A percentile compares a stretch with the other conserved stretches of the same genome.
These are phyloP conservation scores for Sinopyrophorus schimmeli DNA, from an alignment of 2,888 invertebrate genomes.

Conservation along the genomic window DNA sequence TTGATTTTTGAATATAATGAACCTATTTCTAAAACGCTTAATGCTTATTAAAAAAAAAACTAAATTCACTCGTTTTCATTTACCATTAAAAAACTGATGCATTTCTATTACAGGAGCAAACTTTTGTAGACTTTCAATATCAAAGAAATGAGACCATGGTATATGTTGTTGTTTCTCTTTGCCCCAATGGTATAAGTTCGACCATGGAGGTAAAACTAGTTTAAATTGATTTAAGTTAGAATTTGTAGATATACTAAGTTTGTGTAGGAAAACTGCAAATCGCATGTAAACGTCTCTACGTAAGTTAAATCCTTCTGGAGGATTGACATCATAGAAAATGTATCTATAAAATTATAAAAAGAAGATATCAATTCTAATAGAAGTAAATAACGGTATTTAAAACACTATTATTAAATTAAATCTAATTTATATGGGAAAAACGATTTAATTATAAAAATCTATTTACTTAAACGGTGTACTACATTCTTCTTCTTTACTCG, in stretches of 20 bases:
- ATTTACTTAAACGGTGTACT: too few species aligned
- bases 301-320: slow-evolving; percentile 95
- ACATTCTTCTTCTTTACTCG: too few species aligned
- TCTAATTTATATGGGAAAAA: too few species aligned
- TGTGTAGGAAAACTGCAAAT: slow-evolving; percentile 79
- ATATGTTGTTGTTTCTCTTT: slow-evolving; percentile 59
- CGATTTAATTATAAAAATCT: too few species aligned
- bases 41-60: slow-evolving; percentile 30
- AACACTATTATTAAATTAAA: too few species aligned
- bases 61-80: not conserved
- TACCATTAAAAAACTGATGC: slow-evolving; percentile 73
- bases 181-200: slow-evolving; percentile 92
- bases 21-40: slow-evolving; percentile 52
- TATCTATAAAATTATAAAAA: too few species aligned
- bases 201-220: slow-evolving; percentile 92
- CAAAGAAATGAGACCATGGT: slow-evolving; percentile 87
- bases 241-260: slow-evolving; percentile 60
- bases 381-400: too few species aligned
- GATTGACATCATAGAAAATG: slow-evolving; percentile 92
- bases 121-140: slow-evolving; percentile 72
- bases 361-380: too few species aligned
- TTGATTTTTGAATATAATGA: slow-evolving; percentile 52
- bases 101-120: slow-evolving; percentile 89
- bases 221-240: slow-evolving; percentile 59
- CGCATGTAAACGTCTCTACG: slow-evolving; percentile 95